Evolutionary conservation across 2,888 invertebrate species (phyloP).

Genomic region (Antheraea yamamai): DNA sequence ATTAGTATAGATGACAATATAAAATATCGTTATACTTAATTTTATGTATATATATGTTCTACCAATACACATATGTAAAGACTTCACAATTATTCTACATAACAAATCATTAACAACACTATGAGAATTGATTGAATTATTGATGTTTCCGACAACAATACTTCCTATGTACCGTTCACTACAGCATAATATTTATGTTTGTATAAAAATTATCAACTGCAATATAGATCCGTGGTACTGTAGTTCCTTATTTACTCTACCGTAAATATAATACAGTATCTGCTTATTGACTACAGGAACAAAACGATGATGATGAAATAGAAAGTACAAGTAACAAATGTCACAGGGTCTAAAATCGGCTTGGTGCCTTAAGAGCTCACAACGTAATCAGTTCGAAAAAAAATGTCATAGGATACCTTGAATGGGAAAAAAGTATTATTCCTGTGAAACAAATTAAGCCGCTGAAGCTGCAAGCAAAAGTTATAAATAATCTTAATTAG

Average conservation of each 20-base stretch:
- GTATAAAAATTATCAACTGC: conserved; percentile 3
- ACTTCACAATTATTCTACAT: neutral
- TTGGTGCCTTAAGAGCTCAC: no score
- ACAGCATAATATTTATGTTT: conserved; percentile 1
- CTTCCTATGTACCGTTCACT: conserved; percentile 1
- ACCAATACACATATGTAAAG: neutral
- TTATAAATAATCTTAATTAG: no score
- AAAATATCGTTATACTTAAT: neutral
- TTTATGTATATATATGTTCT: no score
- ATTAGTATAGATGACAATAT: no score
- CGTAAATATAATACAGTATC: neutral
- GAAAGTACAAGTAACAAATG: neutral
- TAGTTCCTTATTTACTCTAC: conserved; percentile 10
- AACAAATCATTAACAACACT: neutral
- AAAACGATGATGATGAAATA: neutral
- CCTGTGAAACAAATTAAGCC: no score
- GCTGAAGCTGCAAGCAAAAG: no score
- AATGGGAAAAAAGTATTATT: no score
- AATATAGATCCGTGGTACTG: neutral
- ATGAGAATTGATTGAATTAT: neutral
- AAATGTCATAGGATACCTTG: no score
- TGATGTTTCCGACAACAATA: neutral
- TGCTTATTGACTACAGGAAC: neutral
- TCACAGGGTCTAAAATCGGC: no score
- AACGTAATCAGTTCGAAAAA: no score